These are phyloP conservation scores for Passer domesticus DNA, from an alignment of 2,113 vertebrate species.

Conservation along the genomic window DNA sequence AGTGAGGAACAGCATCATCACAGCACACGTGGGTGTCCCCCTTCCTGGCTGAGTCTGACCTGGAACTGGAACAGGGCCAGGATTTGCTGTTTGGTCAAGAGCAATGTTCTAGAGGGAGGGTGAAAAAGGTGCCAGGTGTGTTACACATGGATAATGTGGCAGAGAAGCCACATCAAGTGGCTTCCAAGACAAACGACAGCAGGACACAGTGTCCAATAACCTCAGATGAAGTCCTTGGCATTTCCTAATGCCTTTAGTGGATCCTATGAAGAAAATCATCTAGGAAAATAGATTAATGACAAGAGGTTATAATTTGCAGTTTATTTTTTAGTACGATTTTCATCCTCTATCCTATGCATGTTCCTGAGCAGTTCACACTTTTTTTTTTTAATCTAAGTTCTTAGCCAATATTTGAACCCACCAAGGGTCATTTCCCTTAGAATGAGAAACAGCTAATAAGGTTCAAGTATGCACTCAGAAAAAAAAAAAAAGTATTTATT, in stretches of 20 bases:
- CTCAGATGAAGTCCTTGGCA: not conserved
- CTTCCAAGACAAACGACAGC: not conserved
- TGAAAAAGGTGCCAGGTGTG: not conserved
- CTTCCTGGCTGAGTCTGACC: not conserved
- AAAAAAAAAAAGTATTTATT: not conserved
- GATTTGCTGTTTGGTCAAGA: not conserved
- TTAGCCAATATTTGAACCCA: not conserved
- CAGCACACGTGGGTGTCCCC: accelerated
- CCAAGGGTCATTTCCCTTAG: not conserved
- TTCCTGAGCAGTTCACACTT: not conserved
- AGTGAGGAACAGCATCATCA: too few relatives aligned
- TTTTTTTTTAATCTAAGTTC: not conserved
- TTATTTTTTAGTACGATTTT: not conserved
- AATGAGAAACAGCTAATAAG: not conserved
- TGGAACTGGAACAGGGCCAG: not conserved
- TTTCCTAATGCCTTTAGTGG: not conserved
- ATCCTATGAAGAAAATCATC: not conserved
- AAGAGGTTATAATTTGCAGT: not conserved
- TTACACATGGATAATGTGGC: not conserved
- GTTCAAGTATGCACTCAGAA: not conserved
- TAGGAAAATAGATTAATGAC: not conserved
- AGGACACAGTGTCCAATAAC: not conserved
- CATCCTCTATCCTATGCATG: not conserved
- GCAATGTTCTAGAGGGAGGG: accelerated
- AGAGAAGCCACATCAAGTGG: not conserved